phyloP scores from a whole-genome alignment of 2,113 vertebrate genomes.

The Pogona vitticeps region DNA sequence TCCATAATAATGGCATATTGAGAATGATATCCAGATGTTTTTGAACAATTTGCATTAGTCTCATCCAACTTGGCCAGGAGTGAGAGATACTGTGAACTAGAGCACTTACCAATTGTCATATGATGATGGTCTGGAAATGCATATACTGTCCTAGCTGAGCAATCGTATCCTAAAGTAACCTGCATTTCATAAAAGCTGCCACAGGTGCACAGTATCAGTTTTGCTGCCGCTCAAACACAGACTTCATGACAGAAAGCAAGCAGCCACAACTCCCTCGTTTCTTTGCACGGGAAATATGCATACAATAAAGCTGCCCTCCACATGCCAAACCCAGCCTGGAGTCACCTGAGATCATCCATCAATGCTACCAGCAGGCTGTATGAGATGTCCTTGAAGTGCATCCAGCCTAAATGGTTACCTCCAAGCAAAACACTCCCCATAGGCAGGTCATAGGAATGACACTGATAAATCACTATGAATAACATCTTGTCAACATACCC shows the following conservation, averaged over 20 bases:
- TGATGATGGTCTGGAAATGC: neutral
- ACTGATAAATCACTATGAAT: neutral
- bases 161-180: neutral
- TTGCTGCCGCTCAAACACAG: neutral
- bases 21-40: neutral
- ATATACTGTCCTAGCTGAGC: neutral
- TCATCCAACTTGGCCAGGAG: too few relatives aligned
- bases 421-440: neutral
- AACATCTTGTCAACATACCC: neutral
- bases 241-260: neutral
- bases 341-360: neutral
- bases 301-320: neutral
- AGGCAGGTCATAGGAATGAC: neutral
- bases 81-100: neutral
- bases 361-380: neutral
- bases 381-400: neutral
- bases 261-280: neutral
- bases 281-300: neutral
- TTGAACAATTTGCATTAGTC: neutral
- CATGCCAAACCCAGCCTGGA: neutral
- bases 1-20: neutral
- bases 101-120: neutral
- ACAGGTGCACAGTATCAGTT: neutral
- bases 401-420: neutral
- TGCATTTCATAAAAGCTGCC: neutral